These are phyloP conservation scores for Cygnus buccinator DNA, from an alignment of 2,113 vertebrate genomes.

Conservation along the genomic window DNA sequence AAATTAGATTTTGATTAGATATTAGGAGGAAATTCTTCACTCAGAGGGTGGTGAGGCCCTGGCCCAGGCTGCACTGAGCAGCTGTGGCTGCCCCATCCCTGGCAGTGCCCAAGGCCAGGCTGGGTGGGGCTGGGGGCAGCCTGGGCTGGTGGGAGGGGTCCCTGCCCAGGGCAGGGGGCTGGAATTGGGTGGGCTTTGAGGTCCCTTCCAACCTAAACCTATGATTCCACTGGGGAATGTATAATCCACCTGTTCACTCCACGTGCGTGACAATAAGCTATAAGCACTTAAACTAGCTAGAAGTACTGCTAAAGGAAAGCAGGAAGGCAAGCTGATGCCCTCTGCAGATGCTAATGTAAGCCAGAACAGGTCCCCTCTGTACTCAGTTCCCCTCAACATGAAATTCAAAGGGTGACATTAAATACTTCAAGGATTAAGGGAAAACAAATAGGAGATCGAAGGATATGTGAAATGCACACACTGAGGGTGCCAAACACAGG, in stretches of 20 bases:
- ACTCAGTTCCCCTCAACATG: rapidly evolving
- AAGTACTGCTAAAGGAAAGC: not conserved
- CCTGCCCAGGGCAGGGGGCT: not conserved
- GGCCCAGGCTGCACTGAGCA: not conserved
- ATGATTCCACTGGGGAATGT: not conserved
- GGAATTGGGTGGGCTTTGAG: not conserved
- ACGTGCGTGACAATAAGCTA: not conserved
- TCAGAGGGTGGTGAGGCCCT: not conserved
- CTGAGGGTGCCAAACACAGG: not conserved
- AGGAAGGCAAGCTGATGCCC: not conserved
- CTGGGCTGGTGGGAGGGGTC: not conserved
- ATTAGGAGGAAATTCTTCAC: not conserved
- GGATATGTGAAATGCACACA: not conserved
- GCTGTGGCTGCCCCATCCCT: not conserved
- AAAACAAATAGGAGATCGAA: not conserved
- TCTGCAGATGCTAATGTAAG: not conserved
- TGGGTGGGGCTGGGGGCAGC: not conserved
- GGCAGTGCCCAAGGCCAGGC: not conserved
- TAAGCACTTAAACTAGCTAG: not conserved
- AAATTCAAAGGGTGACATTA: not conserved
- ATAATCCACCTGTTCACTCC: not conserved
- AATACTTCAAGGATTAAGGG: not conserved
- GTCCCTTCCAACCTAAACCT: not conserved
- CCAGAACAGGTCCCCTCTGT: not conserved
- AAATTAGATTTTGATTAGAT: not conserved